Base-by-base conservation (phyloP, 2,888 invertebrate species). In the Neoaliturus tenellus region DNA sequence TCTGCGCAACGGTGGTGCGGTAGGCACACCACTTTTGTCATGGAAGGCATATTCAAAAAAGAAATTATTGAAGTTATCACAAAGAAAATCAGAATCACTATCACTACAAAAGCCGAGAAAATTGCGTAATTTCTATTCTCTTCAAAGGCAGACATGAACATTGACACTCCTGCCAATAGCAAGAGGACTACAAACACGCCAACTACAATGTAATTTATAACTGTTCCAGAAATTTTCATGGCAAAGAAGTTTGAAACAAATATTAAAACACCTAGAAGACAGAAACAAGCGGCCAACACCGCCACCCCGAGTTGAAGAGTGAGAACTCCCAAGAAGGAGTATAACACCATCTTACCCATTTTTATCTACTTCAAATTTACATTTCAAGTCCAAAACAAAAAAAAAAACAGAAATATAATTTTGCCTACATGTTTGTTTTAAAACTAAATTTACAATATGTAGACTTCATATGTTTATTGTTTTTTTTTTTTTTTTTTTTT, bases 301-400 rank as follows among this genome's bases (percentile, higher is more conserved):
- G 62, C 62, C 62, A 62, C 62, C 6, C 62, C 62, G 4, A 62
- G 28, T 31, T 62, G 62, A 17, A 62, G 62, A 1, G 62, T 62
- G 62, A 62, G 62, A 25, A 62, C 28, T 14, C 62, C 62, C 2
- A 62, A 17, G 31, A 17, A 62, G 14, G 62, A 62, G 14, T 62
- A 62, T 28, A 62, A 20, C 12, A 62, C 28, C 28, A 62, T 25
- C 31, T 51, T 62, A 28, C 5, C 20, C 23, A 23, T 31, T 28
- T 14, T 62, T 51, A 12, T 51, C 14, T 2, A 6, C 44, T 2
- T 8, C 5, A 62, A 25, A 62, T 14, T 62, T 31, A 62, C 62
- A 62, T 62, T 28, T n/a, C n/a, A n/a, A n/a, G n/a, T n/a, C n/a
- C n/a, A n/a, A n/a, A n/a, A n/a, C n/a, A n/a, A n/a, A n/a, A n/a